These are phyloP conservation scores for Myiotriccus ornatus DNA, from an alignment of 2,797 vertebrate species.

Conservation along the genomic window DNA sequence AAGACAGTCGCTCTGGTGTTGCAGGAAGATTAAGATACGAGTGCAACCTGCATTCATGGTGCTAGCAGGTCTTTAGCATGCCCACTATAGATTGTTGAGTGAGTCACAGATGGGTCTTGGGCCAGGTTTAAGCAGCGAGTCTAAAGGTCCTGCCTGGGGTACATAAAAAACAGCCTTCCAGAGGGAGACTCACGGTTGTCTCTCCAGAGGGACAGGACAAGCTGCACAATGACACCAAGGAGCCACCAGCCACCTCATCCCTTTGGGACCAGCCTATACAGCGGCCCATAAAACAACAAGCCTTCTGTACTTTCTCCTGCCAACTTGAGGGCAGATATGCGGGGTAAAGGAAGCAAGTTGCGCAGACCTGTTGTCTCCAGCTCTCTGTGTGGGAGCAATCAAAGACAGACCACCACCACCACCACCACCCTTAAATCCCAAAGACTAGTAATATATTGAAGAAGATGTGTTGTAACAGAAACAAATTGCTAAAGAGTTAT, in stretches of 20 bases:
- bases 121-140: background rate
- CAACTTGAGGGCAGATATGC: background rate
- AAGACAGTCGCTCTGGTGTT: background rate
- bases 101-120: rapidly evolving
- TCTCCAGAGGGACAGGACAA: rapidly evolving
- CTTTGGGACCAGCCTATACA: background rate
- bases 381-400: background rate
- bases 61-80: background rate
- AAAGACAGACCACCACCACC: background rate
- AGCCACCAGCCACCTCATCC: background rate
- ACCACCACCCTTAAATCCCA: rapidly evolving
- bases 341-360: background rate
- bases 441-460: background rate
- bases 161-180: rapidly evolving
- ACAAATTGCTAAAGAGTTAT: background rate
- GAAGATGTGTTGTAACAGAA: background rate
- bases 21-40: background rate
- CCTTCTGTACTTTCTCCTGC: background rate
- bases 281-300: background rate
- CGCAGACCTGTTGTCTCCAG: background rate
- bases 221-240: background rate
- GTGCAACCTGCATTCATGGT: background rate
- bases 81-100: background rate
- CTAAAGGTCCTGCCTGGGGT: background rate
- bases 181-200: rapidly evolving